Base-by-base conservation (phyloP, 2,888 invertebrate genomes). In the Euzetes globulus region DNA sequence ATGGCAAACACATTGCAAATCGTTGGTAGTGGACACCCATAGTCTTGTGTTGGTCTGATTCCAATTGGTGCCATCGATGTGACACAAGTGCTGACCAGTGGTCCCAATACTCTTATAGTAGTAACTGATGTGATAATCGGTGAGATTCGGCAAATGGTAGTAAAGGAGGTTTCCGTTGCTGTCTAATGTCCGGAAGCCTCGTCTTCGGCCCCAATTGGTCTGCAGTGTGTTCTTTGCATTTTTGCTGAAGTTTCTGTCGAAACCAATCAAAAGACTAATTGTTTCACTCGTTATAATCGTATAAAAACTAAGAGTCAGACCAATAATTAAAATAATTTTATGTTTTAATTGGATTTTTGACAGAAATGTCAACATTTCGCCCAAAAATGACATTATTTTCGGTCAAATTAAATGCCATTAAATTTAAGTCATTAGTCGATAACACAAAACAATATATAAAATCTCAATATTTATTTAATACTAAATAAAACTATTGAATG, bases 101-200 rank as follows among this genome's bases (percentile, higher is more conserved):
- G 9, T 15, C 9, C 11, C 25, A 27, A 27, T 15, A 11, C 7
- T 7, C 15, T 45, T 50, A 74, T 58, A 74, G 33, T 74, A 45
- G n/a, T 37, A 50, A 22, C 25, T 45, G 9, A 74, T 70, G 25
- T 70, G 29, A 29, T 58, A 70, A 58, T 70, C 74, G 15, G 50
- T 50, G 29, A 70, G 27, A 27, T 37, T 70, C 13, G 74, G 70
- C 50, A 74, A 55, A 71, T 74, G 47, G 45, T 29, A 74, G 50
- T 45, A 70, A 22, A 74, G 33, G 6, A 70, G 41, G n/a, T 45
- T 25, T 27, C 74, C 74, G n/a, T 50, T 71, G 7, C 29, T 13
- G 50, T 73, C 47, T n/a, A 22, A 2, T 9, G 33, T 63, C 13
- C 63, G 63, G 7, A 17, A 11, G 29, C 63, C 63, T 13, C 63